Evolutionary conservation across 2,888 invertebrate genomes (phyloP).

Genomic region (Papilio gigon): DNA sequence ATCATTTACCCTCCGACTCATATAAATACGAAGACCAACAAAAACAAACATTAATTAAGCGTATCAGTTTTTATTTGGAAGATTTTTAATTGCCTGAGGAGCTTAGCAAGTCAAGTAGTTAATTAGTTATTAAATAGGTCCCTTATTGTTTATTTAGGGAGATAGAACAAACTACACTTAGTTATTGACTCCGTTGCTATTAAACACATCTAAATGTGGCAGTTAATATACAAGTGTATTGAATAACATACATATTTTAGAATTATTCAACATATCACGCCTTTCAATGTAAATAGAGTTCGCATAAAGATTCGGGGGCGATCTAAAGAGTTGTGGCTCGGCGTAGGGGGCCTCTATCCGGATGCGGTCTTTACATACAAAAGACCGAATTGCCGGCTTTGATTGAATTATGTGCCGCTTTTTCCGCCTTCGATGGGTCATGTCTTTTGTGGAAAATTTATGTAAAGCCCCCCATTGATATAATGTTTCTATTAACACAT

Average conservation of each 20-base stretch:
- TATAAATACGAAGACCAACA: no score
- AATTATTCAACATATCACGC: constrained; percentile 36
- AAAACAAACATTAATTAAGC: no score
- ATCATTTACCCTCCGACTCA: no score
- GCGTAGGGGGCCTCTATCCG: constrained; percentile 53
- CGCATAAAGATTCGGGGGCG: constrained; percentile 47
- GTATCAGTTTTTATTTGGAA: no score
- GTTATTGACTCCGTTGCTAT: no score
- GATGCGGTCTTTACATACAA: constrained; percentile 77
- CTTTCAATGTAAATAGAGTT: constrained; percentile 43
- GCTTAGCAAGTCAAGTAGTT: no score
- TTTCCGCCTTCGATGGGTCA: constrained; percentile 59
- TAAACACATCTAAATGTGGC: not conserved
- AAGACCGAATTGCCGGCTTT: constrained; percentile 72
- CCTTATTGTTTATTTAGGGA: not conserved
- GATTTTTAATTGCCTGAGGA: no score
- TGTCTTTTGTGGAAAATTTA: constrained; percentile 65
- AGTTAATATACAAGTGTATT: no score
- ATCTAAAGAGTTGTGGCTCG: constrained; percentile 44
- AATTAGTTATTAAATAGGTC: not conserved
- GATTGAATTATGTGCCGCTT: constrained; percentile 77
- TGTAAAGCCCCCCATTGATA: constrained; percentile 49
- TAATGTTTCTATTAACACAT: constrained; percentile 42
- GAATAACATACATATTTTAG: not conserved
- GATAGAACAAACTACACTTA: no score